A percentile compares a stretch with the other conserved stretches of the same genome.
phyloP scores from a whole-genome alignment of 2,113 vertebrate species.

The Spilogale gracilis region DNA sequence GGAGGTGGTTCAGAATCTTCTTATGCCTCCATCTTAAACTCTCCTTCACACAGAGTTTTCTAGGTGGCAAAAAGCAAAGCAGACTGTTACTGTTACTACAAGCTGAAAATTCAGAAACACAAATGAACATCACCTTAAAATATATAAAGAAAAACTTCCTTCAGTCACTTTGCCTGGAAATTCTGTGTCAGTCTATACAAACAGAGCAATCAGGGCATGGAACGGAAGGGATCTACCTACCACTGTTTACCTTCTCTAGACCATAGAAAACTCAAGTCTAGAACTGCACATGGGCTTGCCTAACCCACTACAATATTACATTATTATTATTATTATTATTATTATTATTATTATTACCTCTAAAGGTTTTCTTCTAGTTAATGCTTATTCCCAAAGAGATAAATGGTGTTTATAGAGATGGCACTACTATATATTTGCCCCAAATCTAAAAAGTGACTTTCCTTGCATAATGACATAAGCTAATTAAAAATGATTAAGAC shows the following conservation, averaged over 20 bases:
- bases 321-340: not conserved
- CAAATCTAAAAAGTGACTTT: not conserved
- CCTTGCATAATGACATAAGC: not conserved
- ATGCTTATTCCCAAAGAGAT: not conserved
- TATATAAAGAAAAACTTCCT: not conserved
- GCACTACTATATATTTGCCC: not conserved
- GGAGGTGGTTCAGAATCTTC: not conserved
- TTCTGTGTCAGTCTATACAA: not conserved
- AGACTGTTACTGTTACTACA: not conserved
- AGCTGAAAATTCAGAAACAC: conserved; percentile 22
- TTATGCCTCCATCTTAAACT: not conserved
- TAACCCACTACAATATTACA: not conserved
- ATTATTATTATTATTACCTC: not conserved
- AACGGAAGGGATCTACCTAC: not conserved
- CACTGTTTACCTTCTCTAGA: too few species aligned
- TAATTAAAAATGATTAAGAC: not conserved
- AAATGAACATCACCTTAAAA: not conserved
- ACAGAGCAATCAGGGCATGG: not conserved
- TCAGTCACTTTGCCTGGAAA: not conserved
- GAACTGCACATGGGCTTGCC: not conserved
- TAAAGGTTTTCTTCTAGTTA: not conserved
- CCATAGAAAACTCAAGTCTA: not conserved
- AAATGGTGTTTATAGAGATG: not conserved
- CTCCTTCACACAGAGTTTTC: not conserved
- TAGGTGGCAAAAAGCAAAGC: not conserved